Conservation (phyloP, 2,888 invertebrate genomes). For the Pollenia angustigena region DNA sequence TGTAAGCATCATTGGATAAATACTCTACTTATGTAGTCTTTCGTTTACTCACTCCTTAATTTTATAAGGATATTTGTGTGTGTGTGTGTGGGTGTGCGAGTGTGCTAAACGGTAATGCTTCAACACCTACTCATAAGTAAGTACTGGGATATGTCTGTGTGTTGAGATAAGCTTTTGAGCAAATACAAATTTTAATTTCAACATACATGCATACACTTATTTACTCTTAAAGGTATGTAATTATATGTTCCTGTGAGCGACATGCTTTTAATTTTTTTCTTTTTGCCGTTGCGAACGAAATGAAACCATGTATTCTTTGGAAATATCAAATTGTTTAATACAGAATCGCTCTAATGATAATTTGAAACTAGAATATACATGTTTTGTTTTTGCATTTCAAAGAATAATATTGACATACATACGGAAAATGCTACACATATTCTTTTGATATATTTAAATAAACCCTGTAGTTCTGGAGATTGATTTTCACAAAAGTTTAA, state of each 20-base stretch:
- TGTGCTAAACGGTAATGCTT: slow-evolving; percentile 11
- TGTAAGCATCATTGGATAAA: slow-evolving; percentile 58
- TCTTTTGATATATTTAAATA: background rate
- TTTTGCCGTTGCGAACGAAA: background rate
- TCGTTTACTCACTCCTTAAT: background rate
- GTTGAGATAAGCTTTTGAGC: slow-evolving; percentile 13
- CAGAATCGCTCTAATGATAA: background rate
- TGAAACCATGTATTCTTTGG: background rate
- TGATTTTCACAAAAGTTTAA: no score
- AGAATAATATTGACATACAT: slow-evolving; percentile 53
- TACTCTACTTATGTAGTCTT: background rate
- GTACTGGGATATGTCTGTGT: background rate
- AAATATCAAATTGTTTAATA: background rate
- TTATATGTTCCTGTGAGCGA: background rate
- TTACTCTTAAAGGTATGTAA: background rate
- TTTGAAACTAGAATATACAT: slow-evolving; percentile 8
- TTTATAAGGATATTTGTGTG: background rate
- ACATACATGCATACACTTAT: background rate
- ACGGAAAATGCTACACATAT: background rate
- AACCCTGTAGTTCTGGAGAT: background rate
- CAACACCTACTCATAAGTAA: background rate
- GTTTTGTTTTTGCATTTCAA: slow-evolving; percentile 13
- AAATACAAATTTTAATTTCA: slow-evolving; percentile 9
- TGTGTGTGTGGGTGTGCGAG: background rate
- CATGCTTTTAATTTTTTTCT: slow-evolving; percentile 13